Evolutionary conservation across 2,888 invertebrate species (phyloP).

Genomic region (Achlya flavicornis): DNA sequence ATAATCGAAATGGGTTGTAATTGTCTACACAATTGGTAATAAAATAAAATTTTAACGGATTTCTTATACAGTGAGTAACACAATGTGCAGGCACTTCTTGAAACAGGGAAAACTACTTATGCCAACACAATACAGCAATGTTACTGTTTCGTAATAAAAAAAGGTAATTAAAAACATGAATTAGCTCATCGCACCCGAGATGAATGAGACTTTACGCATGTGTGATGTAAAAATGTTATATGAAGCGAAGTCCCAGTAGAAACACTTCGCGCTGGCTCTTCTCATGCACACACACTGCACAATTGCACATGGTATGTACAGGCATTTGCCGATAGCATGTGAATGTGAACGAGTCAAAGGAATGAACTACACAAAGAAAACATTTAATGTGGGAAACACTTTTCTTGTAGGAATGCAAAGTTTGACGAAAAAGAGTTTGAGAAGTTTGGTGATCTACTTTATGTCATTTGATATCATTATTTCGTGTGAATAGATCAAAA

Average conservation of each 20-base stretch:
- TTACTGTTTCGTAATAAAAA: constrained; percentile 13
- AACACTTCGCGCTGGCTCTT: constrained; percentile 13
- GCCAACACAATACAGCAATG: constrained; percentile 13
- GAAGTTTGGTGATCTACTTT: no score
- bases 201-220: constrained; percentile 14
- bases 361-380: constrained; percentile 39
- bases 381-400: constrained; percentile 39
- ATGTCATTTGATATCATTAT: background rate
- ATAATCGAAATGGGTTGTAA: background rate
- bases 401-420: background rate
- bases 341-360: constrained; percentile 43
- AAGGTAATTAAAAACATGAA: constrained; percentile 8
- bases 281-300: constrained; percentile 13
- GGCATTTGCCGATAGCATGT: constrained; percentile 32
- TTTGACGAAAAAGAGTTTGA: no score
- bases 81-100: constrained; percentile 10
- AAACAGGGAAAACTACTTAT: constrained; percentile 14
- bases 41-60: constrained; percentile 9
- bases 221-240: constrained; percentile 13
- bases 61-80: background rate
- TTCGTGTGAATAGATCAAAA: no score
- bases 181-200: constrained; percentile 14
- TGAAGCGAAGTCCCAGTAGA: constrained; percentile 7
- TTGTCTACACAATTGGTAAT: background rate
- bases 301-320: constrained; percentile 19